phyloP scores from a whole-genome alignment of 2,888 invertebrate species.

The Diarsia mendica region DNA sequence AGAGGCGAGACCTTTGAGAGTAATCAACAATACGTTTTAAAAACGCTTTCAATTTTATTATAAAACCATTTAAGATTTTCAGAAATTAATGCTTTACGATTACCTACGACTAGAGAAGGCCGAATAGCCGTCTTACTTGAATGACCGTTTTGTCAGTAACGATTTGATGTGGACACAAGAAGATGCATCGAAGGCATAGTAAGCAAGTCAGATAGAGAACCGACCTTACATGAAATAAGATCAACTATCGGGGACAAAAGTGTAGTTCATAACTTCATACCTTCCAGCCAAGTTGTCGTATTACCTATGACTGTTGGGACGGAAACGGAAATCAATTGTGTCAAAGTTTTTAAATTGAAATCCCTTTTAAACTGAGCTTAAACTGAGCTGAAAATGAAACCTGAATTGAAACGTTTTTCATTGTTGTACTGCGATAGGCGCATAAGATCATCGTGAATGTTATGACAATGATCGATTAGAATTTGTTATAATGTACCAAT shows the following conservation, averaged over 20 bases:
- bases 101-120: not conserved
- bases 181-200: not conserved
- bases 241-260: not conserved
- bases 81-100: not conserved
- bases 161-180: no score
- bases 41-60: not conserved
- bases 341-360: no score
- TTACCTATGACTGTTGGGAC: not conserved
- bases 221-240: not conserved
- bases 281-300: not conserved
- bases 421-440: not conserved
- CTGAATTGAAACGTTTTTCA: not conserved
- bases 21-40: not conserved
- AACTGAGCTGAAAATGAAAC: no score
- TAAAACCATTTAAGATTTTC: not conserved
- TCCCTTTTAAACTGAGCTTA: no score
- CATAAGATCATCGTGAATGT: not conserved
- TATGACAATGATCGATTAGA: not conserved
- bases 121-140: no score
- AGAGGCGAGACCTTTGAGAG: conserved; percentile 19
- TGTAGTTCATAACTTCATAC: not conserved
- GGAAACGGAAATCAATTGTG: not conserved
- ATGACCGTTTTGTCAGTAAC: not conserved
- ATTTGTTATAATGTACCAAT: not conserved
- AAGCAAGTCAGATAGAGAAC: not conserved